Evolutionary conservation across 2,797 vertebrate genomes (phyloP).

Genomic region (Anableps anableps): DNA sequence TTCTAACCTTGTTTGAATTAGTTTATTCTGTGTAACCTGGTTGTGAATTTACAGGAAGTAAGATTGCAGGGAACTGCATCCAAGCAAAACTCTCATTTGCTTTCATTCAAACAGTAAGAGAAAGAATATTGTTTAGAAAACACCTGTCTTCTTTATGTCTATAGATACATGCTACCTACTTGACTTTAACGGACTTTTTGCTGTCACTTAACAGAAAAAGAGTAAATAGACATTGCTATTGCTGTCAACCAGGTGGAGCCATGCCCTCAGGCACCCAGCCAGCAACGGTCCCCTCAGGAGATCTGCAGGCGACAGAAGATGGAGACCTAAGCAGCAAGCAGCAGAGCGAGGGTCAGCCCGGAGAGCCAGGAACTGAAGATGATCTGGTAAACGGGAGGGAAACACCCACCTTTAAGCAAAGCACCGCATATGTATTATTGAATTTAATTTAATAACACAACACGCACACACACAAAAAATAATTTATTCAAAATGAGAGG

Average conservation of each 20-base stretch:
- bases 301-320: conserved; percentile 20
- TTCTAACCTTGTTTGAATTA: not conserved
- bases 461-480: not conserved
- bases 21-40: not conserved
- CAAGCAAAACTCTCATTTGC: not conserved
- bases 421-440: not conserved
- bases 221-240: not conserved
- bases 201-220: not conserved
- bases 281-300: not conserved
- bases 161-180: not conserved
- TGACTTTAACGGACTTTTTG: not conserved
- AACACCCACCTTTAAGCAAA: not conserved
- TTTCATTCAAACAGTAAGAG: not conserved
- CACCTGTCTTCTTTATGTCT: not conserved
- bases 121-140: not conserved
- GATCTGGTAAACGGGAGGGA: conserved; percentile 37
- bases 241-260: conserved; percentile 33
- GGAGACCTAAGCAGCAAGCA: conserved; percentile 1
- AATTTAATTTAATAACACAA: not conserved
- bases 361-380: not conserved
- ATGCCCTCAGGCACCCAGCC: conserved; percentile 14
- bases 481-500: not conserved
- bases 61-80: conserved; percentile 15
- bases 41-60: conserved; percentile 21
- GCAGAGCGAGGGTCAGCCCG: conserved; percentile 5